These are phyloP conservation scores for Caranx melampygus DNA, from an alignment of 2,113 vertebrate genomes.

Conservation along the genomic window DNA sequence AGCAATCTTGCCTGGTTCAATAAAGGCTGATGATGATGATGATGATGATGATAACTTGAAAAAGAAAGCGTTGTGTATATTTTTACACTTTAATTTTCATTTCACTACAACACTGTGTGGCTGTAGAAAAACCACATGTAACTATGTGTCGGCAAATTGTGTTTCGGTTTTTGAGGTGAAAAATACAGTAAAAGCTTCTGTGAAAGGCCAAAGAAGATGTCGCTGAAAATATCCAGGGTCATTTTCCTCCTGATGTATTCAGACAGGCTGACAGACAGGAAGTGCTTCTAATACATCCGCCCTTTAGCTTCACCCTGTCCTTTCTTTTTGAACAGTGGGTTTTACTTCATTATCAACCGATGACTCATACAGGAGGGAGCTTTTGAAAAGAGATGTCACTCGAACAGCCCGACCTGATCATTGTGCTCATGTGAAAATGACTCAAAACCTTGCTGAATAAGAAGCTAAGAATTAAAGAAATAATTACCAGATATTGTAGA, in stretches of 20 bases:
- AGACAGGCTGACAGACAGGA: neutral
- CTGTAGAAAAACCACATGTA: too few relatives aligned
- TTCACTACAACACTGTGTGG: too few relatives aligned
- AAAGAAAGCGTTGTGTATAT: neutral
- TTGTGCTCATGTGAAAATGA: neutral
- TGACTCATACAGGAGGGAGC: neutral
- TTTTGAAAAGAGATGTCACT: neutral
- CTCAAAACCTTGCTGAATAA: too few relatives aligned
- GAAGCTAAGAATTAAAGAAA: too few relatives aligned
- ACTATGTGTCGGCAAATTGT: neutral
- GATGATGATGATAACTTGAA: neutral
- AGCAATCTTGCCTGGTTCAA: too few relatives aligned
- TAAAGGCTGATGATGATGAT: neutral
- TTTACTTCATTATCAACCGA: neutral
- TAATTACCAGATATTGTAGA: too few relatives aligned
- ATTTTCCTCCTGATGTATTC: neutral
- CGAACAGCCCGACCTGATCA: neutral
- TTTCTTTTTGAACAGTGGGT: neutral
- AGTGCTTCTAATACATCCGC: neutral
- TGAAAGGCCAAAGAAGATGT: neutral
- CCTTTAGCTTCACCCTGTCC: neutral
- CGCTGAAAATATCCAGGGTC: neutral
- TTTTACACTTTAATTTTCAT: neutral
- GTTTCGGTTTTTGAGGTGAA: neutral
- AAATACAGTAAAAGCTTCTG: neutral